These are phyloP conservation scores for Poeciliopsis turneri DNA, from an alignment of 2,797 vertebrate genomes.

Conservation along the genomic window DNA sequence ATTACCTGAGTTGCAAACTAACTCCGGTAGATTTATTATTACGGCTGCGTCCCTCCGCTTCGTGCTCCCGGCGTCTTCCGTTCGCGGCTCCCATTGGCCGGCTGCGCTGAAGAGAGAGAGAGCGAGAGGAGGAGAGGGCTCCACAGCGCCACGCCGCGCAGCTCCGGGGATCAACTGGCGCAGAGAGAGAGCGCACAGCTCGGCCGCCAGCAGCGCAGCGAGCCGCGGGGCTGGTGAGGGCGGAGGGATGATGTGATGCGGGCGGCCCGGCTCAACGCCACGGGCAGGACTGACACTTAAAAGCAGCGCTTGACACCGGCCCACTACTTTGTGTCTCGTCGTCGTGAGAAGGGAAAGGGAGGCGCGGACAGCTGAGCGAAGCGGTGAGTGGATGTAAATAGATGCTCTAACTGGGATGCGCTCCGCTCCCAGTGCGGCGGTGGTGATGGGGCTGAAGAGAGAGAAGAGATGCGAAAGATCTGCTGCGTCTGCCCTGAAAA, in stretches of 20 bases:
- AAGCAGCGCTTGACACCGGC: conserved; percentile 60
- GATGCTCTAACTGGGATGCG: conserved; percentile 64
- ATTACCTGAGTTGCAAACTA: conserved; percentile 68
- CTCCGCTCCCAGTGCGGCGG: conserved; percentile 70
- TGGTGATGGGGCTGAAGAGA: conserved; percentile 26
- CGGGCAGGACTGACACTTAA: conserved; percentile 60
- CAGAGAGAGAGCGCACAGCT: conserved; percentile 69
- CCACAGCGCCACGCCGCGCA: conserved; percentile 61
- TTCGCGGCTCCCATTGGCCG: conserved; percentile 74
- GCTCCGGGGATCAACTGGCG: conserved; percentile 68
- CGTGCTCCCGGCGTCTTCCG: conserved; percentile 49
- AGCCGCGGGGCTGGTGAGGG: conserved; percentile 55
- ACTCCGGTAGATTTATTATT: conserved; percentile 54
- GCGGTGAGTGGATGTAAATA: conserved; percentile 74
- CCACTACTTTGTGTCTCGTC: conserved; percentile 33
- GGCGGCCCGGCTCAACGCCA: conserved; percentile 61
- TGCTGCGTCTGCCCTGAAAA: conserved; percentile 53
- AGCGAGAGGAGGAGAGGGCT: conserved; percentile 14
- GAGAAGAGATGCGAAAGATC: conserved; percentile 48
- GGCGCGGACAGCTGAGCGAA: conserved; percentile 52
- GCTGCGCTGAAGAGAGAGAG: not conserved
- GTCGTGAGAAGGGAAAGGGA: conserved; percentile 45
- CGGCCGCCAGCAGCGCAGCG: conserved; percentile 49
- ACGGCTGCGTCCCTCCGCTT: conserved; percentile 30
- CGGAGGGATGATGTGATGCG: conserved; percentile 68